Evolutionary conservation across 2,888 invertebrate species (phyloP).

Genomic region (Agrotis clavis): DNA sequence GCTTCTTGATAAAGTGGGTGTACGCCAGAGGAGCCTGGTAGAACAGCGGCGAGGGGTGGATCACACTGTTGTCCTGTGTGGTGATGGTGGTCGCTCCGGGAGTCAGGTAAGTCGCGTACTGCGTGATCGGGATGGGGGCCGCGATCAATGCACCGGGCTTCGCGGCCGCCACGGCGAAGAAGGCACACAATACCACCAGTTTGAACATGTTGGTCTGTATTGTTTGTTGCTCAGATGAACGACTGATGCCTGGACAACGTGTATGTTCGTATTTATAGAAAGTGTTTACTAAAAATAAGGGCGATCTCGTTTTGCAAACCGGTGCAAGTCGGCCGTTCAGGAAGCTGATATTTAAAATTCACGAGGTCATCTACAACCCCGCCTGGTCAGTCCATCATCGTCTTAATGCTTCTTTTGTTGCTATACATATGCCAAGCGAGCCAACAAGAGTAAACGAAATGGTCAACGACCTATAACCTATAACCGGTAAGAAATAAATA

Average conservation of each 20-base stretch:
- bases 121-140: constrained; percentile 65
- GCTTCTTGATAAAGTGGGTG: constrained; percentile 79
- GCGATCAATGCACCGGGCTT: constrained; percentile 71
- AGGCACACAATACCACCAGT: constrained; percentile 91
- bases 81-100: constrained; percentile 81
- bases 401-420: constrained; percentile 63
- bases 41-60: constrained; percentile 82
- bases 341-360: constrained; percentile 85
- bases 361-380: constrained; percentile 79
- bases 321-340: constrained; percentile 82
- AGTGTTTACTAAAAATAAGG: constrained; percentile 80
- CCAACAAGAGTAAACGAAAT: constrained; percentile 38
- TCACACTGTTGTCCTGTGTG: constrained; percentile 84
- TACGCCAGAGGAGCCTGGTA: constrained; percentile 76
- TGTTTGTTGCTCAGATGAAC: constrained; percentile 84
- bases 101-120: constrained; percentile 70
- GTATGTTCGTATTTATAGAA: constrained; percentile 83
- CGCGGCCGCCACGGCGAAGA: constrained; percentile 90
- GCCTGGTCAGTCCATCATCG: constrained; percentile 78
- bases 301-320: constrained; percentile 84
- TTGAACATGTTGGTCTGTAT: constrained; percentile 87
- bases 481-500: constrained; percentile 25
- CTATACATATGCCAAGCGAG: constrained; percentile 60
- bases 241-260: constrained; percentile 80
- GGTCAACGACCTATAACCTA: constrained; percentile 21